These are phyloP conservation scores for Dysmachus trigonus DNA, from an alignment of 2,888 invertebrate genomes.

Conservation along the genomic window DNA sequence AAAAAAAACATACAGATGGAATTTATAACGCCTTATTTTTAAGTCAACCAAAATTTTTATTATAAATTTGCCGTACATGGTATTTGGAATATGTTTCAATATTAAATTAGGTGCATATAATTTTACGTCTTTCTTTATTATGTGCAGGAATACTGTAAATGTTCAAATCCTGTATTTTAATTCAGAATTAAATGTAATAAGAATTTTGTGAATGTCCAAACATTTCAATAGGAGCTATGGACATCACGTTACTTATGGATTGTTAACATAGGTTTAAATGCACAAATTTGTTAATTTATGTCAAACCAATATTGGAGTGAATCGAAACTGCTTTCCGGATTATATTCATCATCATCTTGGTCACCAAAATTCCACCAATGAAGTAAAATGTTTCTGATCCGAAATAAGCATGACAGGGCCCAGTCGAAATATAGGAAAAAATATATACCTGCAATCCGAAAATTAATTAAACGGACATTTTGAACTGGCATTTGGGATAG, in stretches of 20 bases:
- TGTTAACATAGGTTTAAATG: not conserved
- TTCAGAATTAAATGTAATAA: not conserved
- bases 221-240: not conserved
- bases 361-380: constrained; percentile 64
- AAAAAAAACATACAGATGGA: too few species aligned
- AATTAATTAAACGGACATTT: not conserved
- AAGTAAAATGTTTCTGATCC: constrained; percentile 58
- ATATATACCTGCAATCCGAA: constrained; percentile 53
- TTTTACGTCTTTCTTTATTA: too few species aligned
- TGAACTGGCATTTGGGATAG: not conserved
- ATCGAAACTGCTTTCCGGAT: not conserved
- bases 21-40: too few species aligned
- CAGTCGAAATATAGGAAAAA: constrained; percentile 59
- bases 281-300: not conserved
- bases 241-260: not conserved
- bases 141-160: not conserved
- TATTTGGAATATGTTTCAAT: too few species aligned
- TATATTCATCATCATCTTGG: constrained; percentile 52
- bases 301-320: not conserved
- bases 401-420: constrained; percentile 57
- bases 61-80: too few species aligned
- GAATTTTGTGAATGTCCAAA: not conserved
- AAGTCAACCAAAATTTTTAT: too few species aligned
- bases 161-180: not conserved
- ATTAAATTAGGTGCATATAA: too few species aligned